These are phyloP conservation scores for Scomber japonicus DNA, from an alignment of 2,113 vertebrate species.

Conservation along the genomic window DNA sequence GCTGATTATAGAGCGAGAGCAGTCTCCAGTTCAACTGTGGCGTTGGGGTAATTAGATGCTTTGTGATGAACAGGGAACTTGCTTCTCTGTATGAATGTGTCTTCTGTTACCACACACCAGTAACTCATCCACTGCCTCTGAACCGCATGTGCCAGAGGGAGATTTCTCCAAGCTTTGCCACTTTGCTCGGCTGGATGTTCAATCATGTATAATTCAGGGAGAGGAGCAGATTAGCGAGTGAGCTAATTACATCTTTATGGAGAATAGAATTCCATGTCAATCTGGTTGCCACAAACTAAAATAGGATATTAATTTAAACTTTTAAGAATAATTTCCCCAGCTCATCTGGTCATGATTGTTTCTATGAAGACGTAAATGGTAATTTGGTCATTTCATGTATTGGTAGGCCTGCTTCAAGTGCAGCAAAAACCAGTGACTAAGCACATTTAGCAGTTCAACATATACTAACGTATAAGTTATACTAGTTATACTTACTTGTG, in stretches of 20 bases:
- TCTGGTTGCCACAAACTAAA: not conserved
- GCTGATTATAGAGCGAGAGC: constrained; percentile 37
- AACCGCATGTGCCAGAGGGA: not conserved
- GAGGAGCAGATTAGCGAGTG: constrained; percentile 15
- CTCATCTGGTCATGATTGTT: not conserved
- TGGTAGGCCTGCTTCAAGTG: too few relatives aligned
- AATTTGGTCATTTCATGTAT: too few relatives aligned
- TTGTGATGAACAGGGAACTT: constrained; percentile 37
- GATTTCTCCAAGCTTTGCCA: not conserved
- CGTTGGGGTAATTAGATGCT: constrained; percentile 53
- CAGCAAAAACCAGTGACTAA: too few relatives aligned
- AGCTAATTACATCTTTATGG: not conserved
- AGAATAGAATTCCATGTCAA: not conserved
- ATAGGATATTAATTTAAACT: too few relatives aligned
- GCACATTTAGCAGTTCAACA: not conserved
- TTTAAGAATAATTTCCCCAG: too few relatives aligned
- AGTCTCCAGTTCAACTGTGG: not conserved
- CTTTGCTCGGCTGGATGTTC: not conserved
- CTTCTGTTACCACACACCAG: constrained; percentile 37
- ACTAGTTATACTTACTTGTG: too few relatives aligned
- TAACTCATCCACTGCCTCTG: constrained; percentile 30
- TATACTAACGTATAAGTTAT: too few relatives aligned
- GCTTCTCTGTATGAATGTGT: constrained; percentile 35
- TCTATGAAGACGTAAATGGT: not conserved
- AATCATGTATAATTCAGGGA: not conserved